Conservation (phyloP, 1,140 invertebrate species). For the Dreissena polymorpha region DNA sequence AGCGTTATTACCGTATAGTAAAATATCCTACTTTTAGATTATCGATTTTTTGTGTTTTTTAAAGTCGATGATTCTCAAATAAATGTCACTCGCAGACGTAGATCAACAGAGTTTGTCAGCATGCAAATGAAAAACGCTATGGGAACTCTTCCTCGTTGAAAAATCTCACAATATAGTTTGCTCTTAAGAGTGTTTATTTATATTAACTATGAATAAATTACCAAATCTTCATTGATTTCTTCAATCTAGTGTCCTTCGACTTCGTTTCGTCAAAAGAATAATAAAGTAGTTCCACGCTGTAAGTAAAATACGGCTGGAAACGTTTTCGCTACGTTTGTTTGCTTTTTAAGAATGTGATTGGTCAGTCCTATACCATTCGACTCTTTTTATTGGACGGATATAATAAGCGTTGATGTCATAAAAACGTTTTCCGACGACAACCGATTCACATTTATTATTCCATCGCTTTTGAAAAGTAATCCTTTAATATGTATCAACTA, state of each 20-base stretch:
- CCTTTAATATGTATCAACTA: too few species aligned
- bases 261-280: neutral
- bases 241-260: neutral
- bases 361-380: neutral
- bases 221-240: neutral
- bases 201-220: neutral
- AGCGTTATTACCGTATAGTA: too few species aligned
- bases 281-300: slow-evolving; percentile 4
- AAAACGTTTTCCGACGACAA: too few species aligned
- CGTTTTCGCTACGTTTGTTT: slow-evolving; percentile 9
- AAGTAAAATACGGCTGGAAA: neutral
- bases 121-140: neutral
- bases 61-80: too few species aligned
- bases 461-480: too few species aligned
- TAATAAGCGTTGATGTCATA: too few species aligned
- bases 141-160: neutral
- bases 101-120: neutral
- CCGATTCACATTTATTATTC: too few species aligned
- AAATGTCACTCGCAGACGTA: too few species aligned
- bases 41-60: neutral
- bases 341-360: slow-evolving; percentile 3
- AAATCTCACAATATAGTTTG: neutral
- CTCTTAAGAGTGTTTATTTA: neutral
- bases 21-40: too few species aligned
- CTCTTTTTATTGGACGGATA: too few species aligned